These are phyloP conservation scores for Athalia cordata DNA, from an alignment of 2,888 invertebrate species.

Conservation along the genomic window DNA sequence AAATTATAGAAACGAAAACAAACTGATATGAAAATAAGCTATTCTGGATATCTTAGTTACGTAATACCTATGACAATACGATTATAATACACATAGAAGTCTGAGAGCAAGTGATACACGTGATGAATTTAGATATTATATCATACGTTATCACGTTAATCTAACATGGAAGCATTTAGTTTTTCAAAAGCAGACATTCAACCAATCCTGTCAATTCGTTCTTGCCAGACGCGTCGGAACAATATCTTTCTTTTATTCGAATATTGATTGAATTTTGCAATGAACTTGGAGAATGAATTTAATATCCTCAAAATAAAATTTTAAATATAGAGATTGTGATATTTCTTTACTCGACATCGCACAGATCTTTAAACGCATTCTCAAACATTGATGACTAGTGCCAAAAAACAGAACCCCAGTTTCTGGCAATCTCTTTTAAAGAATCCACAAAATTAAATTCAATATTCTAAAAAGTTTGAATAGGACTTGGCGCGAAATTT, in stretches of 20 bases:
- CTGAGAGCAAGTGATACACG: constrained; percentile 3
- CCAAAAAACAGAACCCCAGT: too few relatives aligned
- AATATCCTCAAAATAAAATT: too few relatives aligned
- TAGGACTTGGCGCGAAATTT: too few relatives aligned
- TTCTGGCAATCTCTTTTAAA: too few relatives aligned
- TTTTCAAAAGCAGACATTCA: constrained; percentile 4
- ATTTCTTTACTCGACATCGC: too few relatives aligned
- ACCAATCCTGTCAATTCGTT: not conserved
- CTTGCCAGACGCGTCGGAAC: not conserved
- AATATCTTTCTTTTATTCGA: not conserved
- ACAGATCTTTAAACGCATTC: too few relatives aligned
- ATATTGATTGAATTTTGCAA: too few relatives aligned
- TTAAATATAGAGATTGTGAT: too few relatives aligned
- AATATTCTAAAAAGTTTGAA: too few relatives aligned
- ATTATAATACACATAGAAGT: not conserved
- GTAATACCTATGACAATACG: constrained; percentile 23
- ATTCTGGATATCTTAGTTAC: constrained; percentile 16
- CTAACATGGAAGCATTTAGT: not conserved
- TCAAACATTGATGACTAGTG: too few relatives aligned
- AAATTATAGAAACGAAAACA: constrained; percentile 8
- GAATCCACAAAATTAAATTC: too few relatives aligned
- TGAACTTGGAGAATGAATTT: too few relatives aligned
- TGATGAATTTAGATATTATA: constrained; percentile 31
- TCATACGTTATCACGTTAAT: constrained; percentile 20
- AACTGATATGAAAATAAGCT: not conserved